A percentile compares a stretch with the other conserved stretches of the same genome.
phyloP scores from a whole-genome alignment of 2,113 vertebrate genomes.

The Macrotis lagotis region DNA sequence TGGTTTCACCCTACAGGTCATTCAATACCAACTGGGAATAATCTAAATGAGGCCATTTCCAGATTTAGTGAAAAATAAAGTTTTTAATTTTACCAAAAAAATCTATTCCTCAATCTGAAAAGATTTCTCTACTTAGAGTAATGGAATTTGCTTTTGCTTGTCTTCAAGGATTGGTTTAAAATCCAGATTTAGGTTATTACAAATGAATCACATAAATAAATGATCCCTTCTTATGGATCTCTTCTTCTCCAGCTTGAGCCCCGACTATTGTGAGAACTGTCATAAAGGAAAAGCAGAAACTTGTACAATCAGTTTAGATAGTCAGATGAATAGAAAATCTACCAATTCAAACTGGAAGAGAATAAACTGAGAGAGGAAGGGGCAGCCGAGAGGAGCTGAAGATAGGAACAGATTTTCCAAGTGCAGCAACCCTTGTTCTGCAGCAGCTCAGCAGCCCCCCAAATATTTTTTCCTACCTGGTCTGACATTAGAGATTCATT shows the following conservation, averaged over 20 bases:
- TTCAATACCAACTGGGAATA: not conserved
- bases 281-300: not conserved
- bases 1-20: not conserved
- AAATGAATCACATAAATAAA: not conserved
- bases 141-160: not conserved
- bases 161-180: constrained; percentile 11
- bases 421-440: not conserved
- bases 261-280: not conserved
- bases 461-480: not conserved
- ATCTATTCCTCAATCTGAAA: not conserved
- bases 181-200: not conserved
- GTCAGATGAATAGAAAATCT: too few relatives aligned
- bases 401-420: not conserved
- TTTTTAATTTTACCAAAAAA: constrained; percentile 11
- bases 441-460: not conserved
- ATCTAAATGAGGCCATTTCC: constrained; percentile 25
- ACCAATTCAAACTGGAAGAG: not conserved
- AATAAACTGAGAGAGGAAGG: not conserved
- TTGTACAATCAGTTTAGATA: too few relatives aligned
- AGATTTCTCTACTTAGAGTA: not conserved
- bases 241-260: not conserved
- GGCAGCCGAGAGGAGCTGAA: not conserved
- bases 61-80: constrained; percentile 11
- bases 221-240: not conserved
- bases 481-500: not conserved